Base-by-base conservation (phyloP, 1,140 invertebrate species). In the Melanaphis sacchari region DNA sequence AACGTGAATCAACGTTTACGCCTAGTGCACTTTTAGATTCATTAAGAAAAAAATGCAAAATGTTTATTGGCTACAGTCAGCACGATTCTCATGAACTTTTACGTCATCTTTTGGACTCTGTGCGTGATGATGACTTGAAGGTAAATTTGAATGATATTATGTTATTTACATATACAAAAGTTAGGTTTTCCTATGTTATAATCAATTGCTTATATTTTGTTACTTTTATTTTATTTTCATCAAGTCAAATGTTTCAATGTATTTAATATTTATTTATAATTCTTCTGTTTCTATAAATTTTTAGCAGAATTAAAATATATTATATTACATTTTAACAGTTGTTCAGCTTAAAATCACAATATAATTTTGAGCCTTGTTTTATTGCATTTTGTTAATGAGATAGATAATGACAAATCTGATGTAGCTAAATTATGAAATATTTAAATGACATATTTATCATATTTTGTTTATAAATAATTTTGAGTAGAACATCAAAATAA, bases 31-130 rank as follows among this genome's bases (percentile, higher is more conserved):
- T 99, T 36, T 97, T 99, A 87, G 96, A 96, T 66, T 96, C 97
- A 94, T 96, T 99, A n/a, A 97, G 96, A 93, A 96, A 96, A 94
- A 98, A 97, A 95, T 96, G 96, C 94, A 96, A 97, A 0, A 97
- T 98, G 95, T 99, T 99, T 95, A 97, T 97, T 93, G 98, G 98
- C n/a, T 98, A 97, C 46, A 97, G 98, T 94, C 99, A 99, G 95
- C 99, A 99, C 95, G 99, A 99, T 95, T 97, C 99, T 22, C 99
- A 99, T 95, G 99, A 99, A 95, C 95, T 99, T 90, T 96, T 99
- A 21, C 95, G 98, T 92, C 98, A 98, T 95, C 95, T 99, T 49
- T 95, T 99, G 46, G 98, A 99, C 95, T 97, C 97, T 94, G 97
- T 99, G 90, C 96, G 97, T 94, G 96, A 94, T 76, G 96, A 97